A percentile compares a stretch with the other conserved stretches of the same genome.
Evolutionary conservation across 2,888 invertebrate genomes (phyloP).

Genomic region (Oscheius sp.): DNA sequence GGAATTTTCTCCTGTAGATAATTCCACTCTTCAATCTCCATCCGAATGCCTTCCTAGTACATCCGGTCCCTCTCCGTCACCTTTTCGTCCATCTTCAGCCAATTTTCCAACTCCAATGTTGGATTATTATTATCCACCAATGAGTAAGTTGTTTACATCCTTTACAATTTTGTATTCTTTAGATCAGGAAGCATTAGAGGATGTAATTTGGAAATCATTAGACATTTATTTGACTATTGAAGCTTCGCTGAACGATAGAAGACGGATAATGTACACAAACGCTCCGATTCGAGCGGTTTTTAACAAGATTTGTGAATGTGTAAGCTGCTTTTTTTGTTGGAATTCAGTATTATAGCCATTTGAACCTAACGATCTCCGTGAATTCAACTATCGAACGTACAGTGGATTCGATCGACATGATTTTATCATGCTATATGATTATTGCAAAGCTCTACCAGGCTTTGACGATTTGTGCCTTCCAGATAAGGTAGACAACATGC

Average conservation of each 20-base stretch:
- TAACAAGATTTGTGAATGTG: slow-evolving; percentile 48
- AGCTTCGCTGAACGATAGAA: slow-evolving; percentile 47
- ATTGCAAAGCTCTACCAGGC: slow-evolving; percentile 44
- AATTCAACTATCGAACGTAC: slow-evolving; percentile 46
- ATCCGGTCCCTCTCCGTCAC: slow-evolving; percentile 17
- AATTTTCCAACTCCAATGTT: not conserved
- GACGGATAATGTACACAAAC: slow-evolving; percentile 53
- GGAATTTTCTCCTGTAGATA: not conserved
- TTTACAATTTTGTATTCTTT: slow-evolving; percentile 4
- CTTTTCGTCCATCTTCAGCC: not conserved
- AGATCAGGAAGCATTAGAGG: slow-evolving; percentile 28
- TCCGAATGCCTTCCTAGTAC: slow-evolving; percentile 9
- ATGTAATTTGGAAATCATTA: slow-evolving; percentile 31
- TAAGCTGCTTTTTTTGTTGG: slow-evolving; percentile 27
- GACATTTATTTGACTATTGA: slow-evolving; percentile 44
- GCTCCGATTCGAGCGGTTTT: slow-evolving; percentile 48
- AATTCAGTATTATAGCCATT: slow-evolving; percentile 44
- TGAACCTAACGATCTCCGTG: slow-evolving; percentile 41
- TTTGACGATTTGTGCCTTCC: slow-evolving; percentile 39
- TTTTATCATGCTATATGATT: slow-evolving; percentile 53
- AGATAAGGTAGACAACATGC: slow-evolving; percentile 38
- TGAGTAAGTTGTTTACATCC: not conserved
- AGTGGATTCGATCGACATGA: slow-evolving; percentile 49
- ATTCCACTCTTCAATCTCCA: slow-evolving; percentile 6
- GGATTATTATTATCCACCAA: not conserved